Base-by-base conservation (phyloP, 2,888 invertebrate genomes). In the Stramonita haemastoma region DNA sequence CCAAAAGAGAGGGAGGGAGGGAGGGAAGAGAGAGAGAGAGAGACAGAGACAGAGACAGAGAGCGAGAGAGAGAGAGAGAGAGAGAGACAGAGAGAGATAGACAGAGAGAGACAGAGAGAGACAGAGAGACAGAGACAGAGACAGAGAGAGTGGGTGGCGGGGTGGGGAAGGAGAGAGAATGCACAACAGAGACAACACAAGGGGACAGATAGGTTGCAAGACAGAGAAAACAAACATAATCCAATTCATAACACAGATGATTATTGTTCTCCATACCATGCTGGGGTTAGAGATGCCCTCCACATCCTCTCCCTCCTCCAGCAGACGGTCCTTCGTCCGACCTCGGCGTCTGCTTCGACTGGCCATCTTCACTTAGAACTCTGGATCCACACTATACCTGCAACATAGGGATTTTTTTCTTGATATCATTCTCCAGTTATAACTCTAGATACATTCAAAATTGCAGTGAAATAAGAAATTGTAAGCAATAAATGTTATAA, bases 201-300 rank as follows among this genome's bases (percentile, higher is more conserved):
- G 36, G 36, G 36, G 46, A 81, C 22, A 81, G 22, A 81, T 34
- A 46, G 46, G 19, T 0, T 19, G 36, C 34, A 17, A 36, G 22
- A 81, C 0, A 81, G 81, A 36, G 19, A 81, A 19, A 60, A 19
- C 13, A 19, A 60, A 19, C 11, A 19, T 15, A 60, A 60, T 11
- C 11, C 13, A 60, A 60, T 15, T 60, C 13, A 11, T 60, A 60
- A 60, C 11, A 60, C 60, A 60, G 11, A 15, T 60, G 13, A 60
- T 60, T 60, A 60, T 60, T 15, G 13, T 8, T 32, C 29, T 77
- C 11, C 86, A 88, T 92, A 94, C 94, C 93, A 94, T 89, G 17
- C 91, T 91, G 70, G 94, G 94, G 89, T 94, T 94, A 32, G 92
- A 91, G 22, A 94, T 89, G 36, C 94, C 94, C 66, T 91, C 92